Evolutionary conservation across 2,888 invertebrate genomes (phyloP), one percentile per base, ranked within the genome.

Genomic region (Chalcis sispes): DNA sequence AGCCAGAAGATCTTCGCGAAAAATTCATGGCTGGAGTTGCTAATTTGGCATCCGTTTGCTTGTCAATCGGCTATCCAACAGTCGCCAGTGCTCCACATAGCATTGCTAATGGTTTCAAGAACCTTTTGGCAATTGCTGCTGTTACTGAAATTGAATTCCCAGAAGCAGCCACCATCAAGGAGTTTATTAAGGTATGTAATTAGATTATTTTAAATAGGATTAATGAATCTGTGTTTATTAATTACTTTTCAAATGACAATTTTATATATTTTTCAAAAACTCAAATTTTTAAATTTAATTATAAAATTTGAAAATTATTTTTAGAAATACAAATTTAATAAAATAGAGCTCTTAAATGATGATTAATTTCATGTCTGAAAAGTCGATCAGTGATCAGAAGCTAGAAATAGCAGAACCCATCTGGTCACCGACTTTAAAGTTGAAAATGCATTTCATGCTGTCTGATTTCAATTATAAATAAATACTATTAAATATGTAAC

Each of bases 101-200:
- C 90, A 93, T 99, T 86, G 95, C 95, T 90, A 98, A 98, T 87
- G 99, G 98, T 80, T 97, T 99, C 94, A 98, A 97, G 93, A 98
- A 98, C 90, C 91, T 99, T 87, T 92, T 99, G 91, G 97, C 99
- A 81, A 91, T 99, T 86, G 99, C 99, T 84, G 98, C 98, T 73
- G 96, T 94, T 85, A 98, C 99, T 72, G 98, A 99, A 79, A 93
- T 98, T 80, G 95, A 95, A 79, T 99, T 99, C 92, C 94, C 96
- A 89, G 96, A 98, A 90, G 99, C 98, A 58, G 91, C 93, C 65
- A 96, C 95, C 85, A 95, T 98, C 90, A 97, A 96, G 91, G 96
- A 96, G 89, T 97, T 91, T 90, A 93, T 97, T 89, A 96, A 96
- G 92, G 94, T 94, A 88, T 20, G 18, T 2, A 20, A 5, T 29